Evolutionary conservation across 2,888 invertebrate species (phyloP), one percentile per base, ranked within the genome.

Genomic region (Beris morrisii): DNA sequence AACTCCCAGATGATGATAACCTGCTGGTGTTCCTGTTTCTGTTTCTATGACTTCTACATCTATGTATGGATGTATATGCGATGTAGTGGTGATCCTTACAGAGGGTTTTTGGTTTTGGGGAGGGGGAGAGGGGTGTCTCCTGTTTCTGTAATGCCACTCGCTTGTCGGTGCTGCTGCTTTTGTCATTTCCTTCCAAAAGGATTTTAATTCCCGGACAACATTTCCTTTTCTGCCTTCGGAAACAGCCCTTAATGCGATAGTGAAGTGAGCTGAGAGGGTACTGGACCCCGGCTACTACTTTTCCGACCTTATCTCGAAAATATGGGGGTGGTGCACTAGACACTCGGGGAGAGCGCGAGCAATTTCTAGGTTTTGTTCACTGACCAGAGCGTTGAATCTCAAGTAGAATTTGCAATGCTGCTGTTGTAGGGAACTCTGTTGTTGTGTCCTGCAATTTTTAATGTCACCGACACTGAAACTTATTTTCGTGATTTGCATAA

Each of bases 401-500:
- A 7, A 22, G 38, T 38, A 9, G 38, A 5, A 38, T 38, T 38
- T 9, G 38, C 45, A 48, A 7, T 12, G 22, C 13, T 5, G 12
- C 13, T 48, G 6, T 22, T 48, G 48, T 15, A 48, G 38, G 9
- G 38, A 3, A 38, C 38, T 38, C 22, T 48, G 13, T 12, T 22
- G 48, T 15, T 48, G 2, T 48, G 48, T 38, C 38, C 38, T 38
- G 38, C 38, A 38, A 38, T 38, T 38, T 38, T 38, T 38, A 38
- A 9, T 38, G 54, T 31, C 7, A 55, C 55, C 64, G 64, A 64
- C 32, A 32, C 58, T 58, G 50, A 28, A 67, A 64, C 67, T 67
- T 64, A 63, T 64, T 67, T 55, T 45, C 48, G 45, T 67, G 58
- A 67, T 67, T 67, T 67, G 67, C 67, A 67, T 67, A 64, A 67